Evolutionary conservation across 37 sponge, comb jelly and placozoan species (phyloP).

Genomic region (Crambe crambe): DNA sequence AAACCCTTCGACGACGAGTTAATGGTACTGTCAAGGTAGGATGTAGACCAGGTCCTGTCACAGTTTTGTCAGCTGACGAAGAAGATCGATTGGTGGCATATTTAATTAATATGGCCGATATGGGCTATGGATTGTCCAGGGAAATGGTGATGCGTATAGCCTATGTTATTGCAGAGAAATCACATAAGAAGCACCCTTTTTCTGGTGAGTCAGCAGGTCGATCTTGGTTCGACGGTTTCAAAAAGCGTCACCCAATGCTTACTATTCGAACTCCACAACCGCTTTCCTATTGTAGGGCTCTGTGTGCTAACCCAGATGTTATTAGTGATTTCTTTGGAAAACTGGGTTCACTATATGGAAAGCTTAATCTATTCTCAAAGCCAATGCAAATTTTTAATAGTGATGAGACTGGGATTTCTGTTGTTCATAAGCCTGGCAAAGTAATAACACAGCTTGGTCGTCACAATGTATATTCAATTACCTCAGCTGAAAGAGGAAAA

Average conservation of each 20-base stretch:
- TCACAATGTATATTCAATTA: slow-evolving; percentile 44
- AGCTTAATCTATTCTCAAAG: slow-evolving; percentile 51
- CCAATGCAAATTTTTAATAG: slow-evolving; percentile 65
- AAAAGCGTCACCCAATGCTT: slow-evolving; percentile 14
- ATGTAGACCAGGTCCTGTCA: slow-evolving; percentile 57
- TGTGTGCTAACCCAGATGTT: slow-evolving; percentile 41
- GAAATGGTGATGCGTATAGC: slow-evolving; percentile 50
- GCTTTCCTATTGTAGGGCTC: slow-evolving; percentile 48
- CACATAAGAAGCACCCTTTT: slow-evolving; percentile 37
- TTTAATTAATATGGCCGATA: slow-evolving; percentile 49
- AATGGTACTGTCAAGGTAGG: slow-evolving; percentile 24
- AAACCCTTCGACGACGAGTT: slow-evolving; percentile 34
- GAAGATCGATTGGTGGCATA: slow-evolving; percentile 38
- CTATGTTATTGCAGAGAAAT: slow-evolving; percentile 33
- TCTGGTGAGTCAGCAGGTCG: slow-evolving; percentile 41
- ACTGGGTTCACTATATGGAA: slow-evolving; percentile 47
- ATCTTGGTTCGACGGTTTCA: slow-evolving; percentile 58
- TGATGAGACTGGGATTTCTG: slow-evolving; percentile 46
- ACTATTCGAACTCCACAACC: slow-evolving; percentile 52
- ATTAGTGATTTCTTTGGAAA: slow-evolving; percentile 53
- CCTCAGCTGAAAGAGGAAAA: slow-evolving; percentile 54
- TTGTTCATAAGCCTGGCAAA: slow-evolving; percentile 38
- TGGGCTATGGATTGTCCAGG: slow-evolving; percentile 44
- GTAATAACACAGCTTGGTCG: slow-evolving; percentile 46
- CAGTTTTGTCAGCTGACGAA: slow-evolving; percentile 44